Percentiles rank a stretch among this genome's conserved stretches.
Evolutionary conservation across 53 echinoderm and acorn worm genomes (phyloP).

Genomic region (Glandiceps talaboti): DNA sequence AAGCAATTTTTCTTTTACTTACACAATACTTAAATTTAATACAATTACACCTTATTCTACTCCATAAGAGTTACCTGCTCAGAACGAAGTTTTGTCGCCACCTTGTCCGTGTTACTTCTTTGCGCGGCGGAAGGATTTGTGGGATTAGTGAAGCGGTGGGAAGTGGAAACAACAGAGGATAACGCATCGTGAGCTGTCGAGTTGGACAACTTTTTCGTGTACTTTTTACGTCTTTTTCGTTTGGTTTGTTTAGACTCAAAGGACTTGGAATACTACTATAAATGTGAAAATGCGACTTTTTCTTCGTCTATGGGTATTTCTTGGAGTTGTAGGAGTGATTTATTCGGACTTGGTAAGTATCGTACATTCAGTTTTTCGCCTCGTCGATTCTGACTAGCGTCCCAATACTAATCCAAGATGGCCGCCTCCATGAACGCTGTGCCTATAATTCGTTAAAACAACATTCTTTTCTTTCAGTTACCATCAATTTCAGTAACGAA

Average conservation of each 20-base stretch:
- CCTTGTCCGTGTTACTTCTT: too few relatives aligned
- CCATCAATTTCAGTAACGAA: too few relatives aligned
- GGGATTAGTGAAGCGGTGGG: neutral
- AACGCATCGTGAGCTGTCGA: neutral
- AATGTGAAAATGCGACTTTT: neutral
- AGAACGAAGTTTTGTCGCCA: too few relatives aligned
- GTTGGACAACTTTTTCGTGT: neutral
- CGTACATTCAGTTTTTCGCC: neutral
- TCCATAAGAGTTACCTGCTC: too few relatives aligned
- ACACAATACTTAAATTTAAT: too few relatives aligned
- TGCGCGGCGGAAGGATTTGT: neutral
- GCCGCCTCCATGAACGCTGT: neutral
- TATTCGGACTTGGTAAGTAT: neutral
- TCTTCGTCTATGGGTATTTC: neutral
- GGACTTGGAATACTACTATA: neutral
- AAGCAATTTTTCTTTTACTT: too few relatives aligned
- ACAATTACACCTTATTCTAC: too few relatives aligned
- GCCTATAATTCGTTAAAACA: too few relatives aligned
- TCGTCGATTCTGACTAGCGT: neutral
- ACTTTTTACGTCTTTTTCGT: neutral
- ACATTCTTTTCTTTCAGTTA: too few relatives aligned
- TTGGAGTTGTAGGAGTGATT: neutral
- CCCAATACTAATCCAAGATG: neutral
- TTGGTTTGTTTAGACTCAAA: neutral
- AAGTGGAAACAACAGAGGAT: neutral